These are phyloP conservation scores for Schizaphis graminum DNA, from an alignment of 2,888 invertebrate genomes.

Conservation along the genomic window DNA sequence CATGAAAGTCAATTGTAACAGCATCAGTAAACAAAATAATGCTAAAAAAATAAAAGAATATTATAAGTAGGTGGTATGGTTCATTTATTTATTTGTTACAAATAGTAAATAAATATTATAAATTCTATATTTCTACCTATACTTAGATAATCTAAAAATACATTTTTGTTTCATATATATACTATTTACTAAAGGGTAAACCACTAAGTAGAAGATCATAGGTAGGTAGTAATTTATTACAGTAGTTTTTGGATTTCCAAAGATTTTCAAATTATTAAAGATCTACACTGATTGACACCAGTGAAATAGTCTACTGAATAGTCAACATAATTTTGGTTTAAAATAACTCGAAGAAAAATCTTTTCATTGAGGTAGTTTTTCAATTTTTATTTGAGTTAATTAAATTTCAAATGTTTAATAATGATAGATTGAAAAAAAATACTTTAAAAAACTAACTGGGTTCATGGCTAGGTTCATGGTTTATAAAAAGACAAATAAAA, in stretches of 20 bases:
- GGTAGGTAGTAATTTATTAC: too few relatives aligned
- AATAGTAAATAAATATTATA: not conserved
- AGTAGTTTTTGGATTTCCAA: too few relatives aligned
- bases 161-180: not conserved
- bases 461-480: too few relatives aligned
- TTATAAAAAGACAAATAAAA: too few relatives aligned
- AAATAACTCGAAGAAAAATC: not conserved
- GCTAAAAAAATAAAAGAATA: conserved; percentile 74
- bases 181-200: not conserved
- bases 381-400: not conserved
- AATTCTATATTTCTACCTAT: not conserved
- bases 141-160: not conserved
- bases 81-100: not conserved
- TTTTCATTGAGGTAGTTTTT: not conserved
- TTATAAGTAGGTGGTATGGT: not conserved
- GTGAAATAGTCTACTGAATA: not conserved
- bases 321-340: not conserved
- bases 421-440: not conserved
- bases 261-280: not conserved
- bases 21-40: conserved; percentile 93
- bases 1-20: conserved; percentile 91
- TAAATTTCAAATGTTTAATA: not conserved
- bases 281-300: not conserved
- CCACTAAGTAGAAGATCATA: too few relatives aligned
- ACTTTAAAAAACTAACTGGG: not conserved